phyloP scores from a whole-genome alignment of 2,888 invertebrate species.

The Drosophila pegasa region DNA sequence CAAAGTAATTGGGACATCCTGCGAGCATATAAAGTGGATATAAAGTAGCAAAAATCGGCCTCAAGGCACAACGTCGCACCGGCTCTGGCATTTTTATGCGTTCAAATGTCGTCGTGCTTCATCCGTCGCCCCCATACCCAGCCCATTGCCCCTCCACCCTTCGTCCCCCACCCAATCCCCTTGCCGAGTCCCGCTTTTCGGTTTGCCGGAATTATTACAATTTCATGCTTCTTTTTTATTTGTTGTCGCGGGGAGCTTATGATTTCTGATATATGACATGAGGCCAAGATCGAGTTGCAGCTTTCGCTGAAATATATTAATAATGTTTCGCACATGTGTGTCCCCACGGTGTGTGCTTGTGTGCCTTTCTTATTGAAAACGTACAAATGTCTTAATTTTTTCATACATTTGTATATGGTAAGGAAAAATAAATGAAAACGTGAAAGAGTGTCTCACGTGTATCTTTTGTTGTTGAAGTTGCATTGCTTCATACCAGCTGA shows the following conservation, averaged over 20 bases:
- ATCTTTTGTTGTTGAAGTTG: no score
- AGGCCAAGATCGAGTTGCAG: conserved; percentile 54
- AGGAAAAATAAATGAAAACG: no score
- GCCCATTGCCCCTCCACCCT: not conserved
- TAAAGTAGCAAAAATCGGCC: conserved; percentile 76
- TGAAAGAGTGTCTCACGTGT: no score
- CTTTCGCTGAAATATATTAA: conserved; percentile 71
- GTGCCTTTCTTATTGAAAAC: conserved; percentile 59
- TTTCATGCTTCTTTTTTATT: conserved; percentile 82
- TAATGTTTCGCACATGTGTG: conserved; percentile 64
- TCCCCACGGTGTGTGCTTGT: conserved; percentile 13
- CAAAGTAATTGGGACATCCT: conserved; percentile 84
- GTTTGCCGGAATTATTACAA: conserved; percentile 81
- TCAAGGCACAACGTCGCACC: conserved; percentile 71
- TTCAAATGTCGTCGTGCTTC: conserved; percentile 77
- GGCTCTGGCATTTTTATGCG: conserved; percentile 77
- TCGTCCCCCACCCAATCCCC: not conserved
- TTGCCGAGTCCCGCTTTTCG: conserved; percentile 42
- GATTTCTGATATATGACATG: conserved; percentile 83
- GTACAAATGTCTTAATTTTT: conserved; percentile 64
- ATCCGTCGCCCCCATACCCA: conserved; percentile 46
- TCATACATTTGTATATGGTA: not conserved
- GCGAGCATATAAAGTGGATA: conserved; percentile 83
- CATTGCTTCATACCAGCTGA: no score
- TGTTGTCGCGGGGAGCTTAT: conserved; percentile 81